Base-by-base conservation (phyloP, 2,113 vertebrate species). In the Lucifuga dentata region DNA sequence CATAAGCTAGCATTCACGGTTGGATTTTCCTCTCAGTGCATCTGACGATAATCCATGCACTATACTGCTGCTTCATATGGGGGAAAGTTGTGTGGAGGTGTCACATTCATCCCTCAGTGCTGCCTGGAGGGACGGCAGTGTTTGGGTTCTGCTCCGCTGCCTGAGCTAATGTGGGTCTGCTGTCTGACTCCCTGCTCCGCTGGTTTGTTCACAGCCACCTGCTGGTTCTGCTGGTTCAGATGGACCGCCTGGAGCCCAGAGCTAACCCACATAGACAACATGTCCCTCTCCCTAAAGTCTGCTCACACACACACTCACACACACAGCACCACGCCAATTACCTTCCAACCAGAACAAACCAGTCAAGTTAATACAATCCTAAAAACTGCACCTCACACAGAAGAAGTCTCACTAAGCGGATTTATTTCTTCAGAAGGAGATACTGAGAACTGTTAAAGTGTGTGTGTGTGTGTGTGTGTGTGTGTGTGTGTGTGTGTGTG, bases 221-320 rank as follows among this genome's bases (percentile, higher is more conserved):
- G 89, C 89, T 86, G 89, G 78, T 87, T 73, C 44, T 72, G 71
- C 85, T 76, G 83, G 82, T 86, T 68, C 60, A 56, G 53, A 51
- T 72, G 53, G 82, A 77, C 67, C 49, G 89, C 88, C 88, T 52
- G 80, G 43, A 81, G 87, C 83, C 50, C 41, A 48, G 66, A 73
- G 46, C 75, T 90, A 91, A 89, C 88, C 89, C 81, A 88, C 78
- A 90, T 88, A 77, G 76, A 75, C 81, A 84, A 81, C 77, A 73
- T 78, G 80, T 73, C 57, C 57, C 44, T 51, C 45, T 69, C 58
- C 56, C 40, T 41, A 63, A 83, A 78, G 45, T 60, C 61, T 55
- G 69, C 80, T 46, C 45, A 38, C 40, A 66, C 5, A n/a, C 50
- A 62, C 73, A 61, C 49, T 68, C 24, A 55, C 40, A 66, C 36